A percentile compares a stretch with the other conserved stretches of the same genome.
These are phyloP conservation scores for Ptychoptera albimana DNA, from an alignment of 2,888 invertebrate species.

Conservation along the genomic window DNA sequence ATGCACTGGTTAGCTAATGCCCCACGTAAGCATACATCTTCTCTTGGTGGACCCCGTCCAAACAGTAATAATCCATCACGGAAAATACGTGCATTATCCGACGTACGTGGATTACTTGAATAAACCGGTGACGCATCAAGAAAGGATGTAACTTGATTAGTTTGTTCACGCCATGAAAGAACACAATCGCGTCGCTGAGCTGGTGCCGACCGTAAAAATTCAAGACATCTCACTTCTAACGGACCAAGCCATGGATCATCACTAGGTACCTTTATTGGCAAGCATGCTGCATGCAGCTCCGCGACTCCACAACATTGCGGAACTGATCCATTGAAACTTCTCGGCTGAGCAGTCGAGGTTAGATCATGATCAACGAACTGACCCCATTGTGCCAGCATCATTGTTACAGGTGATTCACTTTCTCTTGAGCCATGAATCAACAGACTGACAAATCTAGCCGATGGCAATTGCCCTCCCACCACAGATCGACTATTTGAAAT, in stretches of 20 bases:
- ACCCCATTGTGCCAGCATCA: slow-evolving; percentile 83
- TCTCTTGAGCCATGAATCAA: slow-evolving; percentile 47
- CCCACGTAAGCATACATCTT: slow-evolving; percentile 54
- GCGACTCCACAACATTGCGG: slow-evolving; percentile 51
- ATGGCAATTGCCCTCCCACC: slow-evolving; percentile 48
- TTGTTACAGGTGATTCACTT: slow-evolving; percentile 50
- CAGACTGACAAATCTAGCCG: slow-evolving; percentile 58
- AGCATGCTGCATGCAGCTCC: slow-evolving; percentile 66
- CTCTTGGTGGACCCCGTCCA: slow-evolving; percentile 47
- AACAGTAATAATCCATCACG: slow-evolving; percentile 52
- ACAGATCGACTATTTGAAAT: slow-evolving; percentile 30
- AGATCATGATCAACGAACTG: slow-evolving; percentile 83
- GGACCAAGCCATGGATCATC: slow-evolving; percentile 58
- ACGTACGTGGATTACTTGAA: slow-evolving; percentile 55
- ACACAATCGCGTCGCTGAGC: slow-evolving; percentile 65
- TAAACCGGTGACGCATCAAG: slow-evolving; percentile 72
- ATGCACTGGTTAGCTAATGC: slow-evolving; percentile 61
- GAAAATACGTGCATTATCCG: slow-evolving; percentile 58
- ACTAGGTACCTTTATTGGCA: slow-evolving; percentile 58
- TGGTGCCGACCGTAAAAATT: slow-evolving; percentile 69
- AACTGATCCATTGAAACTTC: slow-evolving; percentile 56
- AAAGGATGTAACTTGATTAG: slow-evolving; percentile 69
- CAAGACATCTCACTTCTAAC: slow-evolving; percentile 57
- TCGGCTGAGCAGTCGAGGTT: slow-evolving; percentile 59
- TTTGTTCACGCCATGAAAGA: slow-evolving; percentile 69